These are phyloP conservation scores for Fregetta grallaria DNA, from an alignment of 2,113 vertebrate genomes.

Conservation along the genomic window DNA sequence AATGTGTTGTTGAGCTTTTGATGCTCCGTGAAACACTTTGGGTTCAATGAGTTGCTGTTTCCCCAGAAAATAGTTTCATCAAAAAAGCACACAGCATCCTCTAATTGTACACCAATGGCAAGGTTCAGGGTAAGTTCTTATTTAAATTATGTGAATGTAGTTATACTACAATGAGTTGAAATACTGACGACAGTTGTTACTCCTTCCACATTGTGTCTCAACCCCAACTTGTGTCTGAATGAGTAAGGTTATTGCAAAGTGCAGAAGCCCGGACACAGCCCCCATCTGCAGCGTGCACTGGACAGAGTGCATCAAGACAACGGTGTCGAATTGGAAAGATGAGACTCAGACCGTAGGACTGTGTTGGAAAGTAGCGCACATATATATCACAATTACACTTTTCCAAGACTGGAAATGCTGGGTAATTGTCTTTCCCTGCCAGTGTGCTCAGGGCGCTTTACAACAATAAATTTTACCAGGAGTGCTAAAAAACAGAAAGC, in stretches of 20 bases:
- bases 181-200: not conserved
- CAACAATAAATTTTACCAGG: conserved; percentile 58
- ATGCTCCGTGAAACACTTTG: fast-evolving
- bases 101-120: too few relatives aligned
- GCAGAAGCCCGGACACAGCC: not conserved
- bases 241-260: not conserved
- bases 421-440: conserved; percentile 62
- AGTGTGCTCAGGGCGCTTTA: conserved; percentile 52
- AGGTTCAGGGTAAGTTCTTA: not conserved
- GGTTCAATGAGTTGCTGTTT: not conserved
- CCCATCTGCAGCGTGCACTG: not conserved
- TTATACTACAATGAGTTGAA: not conserved
- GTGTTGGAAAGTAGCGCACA: conserved; percentile 2
- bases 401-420: conserved; percentile 47
- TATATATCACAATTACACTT: conserved; percentile 55
- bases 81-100: not conserved
- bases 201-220: not conserved
- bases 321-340: not conserved
- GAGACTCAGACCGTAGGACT: not conserved
- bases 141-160: not conserved
- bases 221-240: fast-evolving
- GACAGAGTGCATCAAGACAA: not conserved
- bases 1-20: not conserved
- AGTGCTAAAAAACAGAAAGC: conserved; percentile 31
- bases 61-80: not conserved